A percentile compares a stretch with the other conserved stretches of the same genome.
phyloP scores from a whole-genome alignment of 2,888 invertebrate genomes.

The Acanthosepion esculentum region DNA sequence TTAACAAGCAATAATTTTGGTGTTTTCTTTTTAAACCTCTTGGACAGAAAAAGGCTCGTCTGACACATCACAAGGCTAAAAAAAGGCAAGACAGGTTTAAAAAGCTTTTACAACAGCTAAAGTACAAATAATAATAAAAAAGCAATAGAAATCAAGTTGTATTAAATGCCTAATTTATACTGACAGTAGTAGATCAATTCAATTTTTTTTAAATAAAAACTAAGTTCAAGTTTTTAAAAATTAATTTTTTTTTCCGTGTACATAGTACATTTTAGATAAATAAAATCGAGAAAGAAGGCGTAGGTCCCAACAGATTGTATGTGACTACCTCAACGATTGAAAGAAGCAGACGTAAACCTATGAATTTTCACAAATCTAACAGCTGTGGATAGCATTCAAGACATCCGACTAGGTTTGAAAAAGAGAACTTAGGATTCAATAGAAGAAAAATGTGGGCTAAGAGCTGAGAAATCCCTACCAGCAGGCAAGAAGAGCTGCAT shows the following conservation, averaged over 20 bases:
- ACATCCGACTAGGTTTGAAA: neutral
- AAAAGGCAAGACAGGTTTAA: too few relatives aligned
- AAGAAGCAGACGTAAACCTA: neutral
- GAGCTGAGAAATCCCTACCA: constrained; percentile 34
- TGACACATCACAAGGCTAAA: too few relatives aligned
- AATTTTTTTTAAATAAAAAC: neutral
- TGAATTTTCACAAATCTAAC: neutral
- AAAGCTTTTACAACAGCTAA: too few relatives aligned
- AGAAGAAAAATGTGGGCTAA: neutral
- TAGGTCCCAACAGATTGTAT: constrained; percentile 33
- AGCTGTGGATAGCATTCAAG: neutral
- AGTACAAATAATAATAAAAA: neutral
- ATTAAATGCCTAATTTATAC: too few relatives aligned
- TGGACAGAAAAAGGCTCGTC: too few relatives aligned
- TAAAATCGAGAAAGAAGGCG: neutral
- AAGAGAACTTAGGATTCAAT: neutral
- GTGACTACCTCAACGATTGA: neutral
- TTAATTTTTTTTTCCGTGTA: too few relatives aligned
- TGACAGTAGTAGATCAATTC: too few relatives aligned
- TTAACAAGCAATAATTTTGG: too few relatives aligned
- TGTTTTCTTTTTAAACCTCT: too few relatives aligned
- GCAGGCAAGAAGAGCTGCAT: constrained; percentile 24
- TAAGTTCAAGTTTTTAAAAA: neutral
- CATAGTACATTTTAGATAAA: neutral
- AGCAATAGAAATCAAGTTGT: too few relatives aligned